Evolutionary conservation across 2,888 invertebrate genomes (phyloP).

Genomic region (Drosophila paracracens): DNA sequence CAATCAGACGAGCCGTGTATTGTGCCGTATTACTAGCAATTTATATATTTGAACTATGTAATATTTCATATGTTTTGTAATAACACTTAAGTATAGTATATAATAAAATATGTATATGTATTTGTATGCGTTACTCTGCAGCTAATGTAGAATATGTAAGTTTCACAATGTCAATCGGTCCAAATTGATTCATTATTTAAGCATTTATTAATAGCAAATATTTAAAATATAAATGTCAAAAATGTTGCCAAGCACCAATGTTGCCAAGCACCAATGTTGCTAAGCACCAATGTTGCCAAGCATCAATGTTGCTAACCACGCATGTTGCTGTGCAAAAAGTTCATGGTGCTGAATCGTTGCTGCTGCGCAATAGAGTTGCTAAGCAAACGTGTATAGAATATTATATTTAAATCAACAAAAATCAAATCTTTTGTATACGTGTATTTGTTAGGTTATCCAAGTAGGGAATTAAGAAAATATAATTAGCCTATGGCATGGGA

Average conservation of each 20-base stretch:
- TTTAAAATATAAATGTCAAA: not conserved
- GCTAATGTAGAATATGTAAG: not conserved
- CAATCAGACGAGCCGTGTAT: slow-evolving; percentile 34
- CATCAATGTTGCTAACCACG: slow-evolving; percentile 7
- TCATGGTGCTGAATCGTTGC: not conserved
- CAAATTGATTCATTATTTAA: not conserved
- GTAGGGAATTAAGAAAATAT: not conserved
- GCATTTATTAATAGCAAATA: not conserved
- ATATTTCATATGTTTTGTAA: slow-evolving; percentile 49
- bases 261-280: slow-evolving; percentile 17
- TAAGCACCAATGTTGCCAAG: slow-evolving; percentile 4
- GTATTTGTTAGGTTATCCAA: not conserved
- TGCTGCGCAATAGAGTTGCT: not conserved
- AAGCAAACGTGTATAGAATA: not conserved
- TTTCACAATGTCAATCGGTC: not conserved
- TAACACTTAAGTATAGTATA: slow-evolving; percentile 34
- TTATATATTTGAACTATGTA: slow-evolving; percentile 60
- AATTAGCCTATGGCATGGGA: not conserved
- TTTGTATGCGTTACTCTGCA: not conserved
- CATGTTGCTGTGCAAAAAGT: not conserved
- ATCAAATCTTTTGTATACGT: not conserved
- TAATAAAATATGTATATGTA: slow-evolving; percentile 3
- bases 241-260: slow-evolving; percentile 5
- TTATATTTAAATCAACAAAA: not conserved
- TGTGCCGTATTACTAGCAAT: slow-evolving; percentile 57